Evolutionary conservation across 1,140 invertebrate genomes (phyloP), one percentile per base, ranked within the genome.

Genomic region (Eumeta japonica): DNA sequence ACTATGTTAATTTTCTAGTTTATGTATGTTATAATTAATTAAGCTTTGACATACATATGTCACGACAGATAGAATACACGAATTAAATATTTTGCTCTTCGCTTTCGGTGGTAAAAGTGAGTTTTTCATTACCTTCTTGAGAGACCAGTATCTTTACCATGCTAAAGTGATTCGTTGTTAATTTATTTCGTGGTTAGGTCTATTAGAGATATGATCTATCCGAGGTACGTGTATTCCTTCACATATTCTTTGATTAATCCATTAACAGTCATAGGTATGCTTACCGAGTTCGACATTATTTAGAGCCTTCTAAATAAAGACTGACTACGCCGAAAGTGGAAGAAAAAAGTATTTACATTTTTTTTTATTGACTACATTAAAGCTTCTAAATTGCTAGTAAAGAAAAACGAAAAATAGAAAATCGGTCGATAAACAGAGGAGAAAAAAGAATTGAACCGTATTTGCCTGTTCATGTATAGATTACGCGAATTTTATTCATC

Each of bases 161-260:
- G 36, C 40, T 5, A 43, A 10, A 3, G 20, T 37, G 16, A 50
- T 50, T 37, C 42, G 18, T 40, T 45, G 10, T 41, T 16, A 11
- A 51, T 31, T 41, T 51, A 42, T 41, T 51, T 47, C 34, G 30
- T 35, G 35, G 33, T 43, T 1, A 46, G 28, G 16, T 48, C 37
- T 24, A 11, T 38, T 30, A 39, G 40, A 16, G 45, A 46, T 35
- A 45, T 47, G 18, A 43, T 45, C 35, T 49, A 41, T 3, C 43
- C 41, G 3, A 41, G 24, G 35, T 50, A 50, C 24, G 24, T 43
- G 7, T 46, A 50, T 17, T 50, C 41, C 9, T 50, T 19, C 20
- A 50, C 47, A 41, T 50, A 50, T 35, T 43, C 35, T 10, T 46
- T 19, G 13, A 12, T n/a, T 3, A 10, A 32, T 18, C 4, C 15